phyloP scores from a whole-genome alignment of 1,140 invertebrate genomes.

The Steinernema feltiae region DNA sequence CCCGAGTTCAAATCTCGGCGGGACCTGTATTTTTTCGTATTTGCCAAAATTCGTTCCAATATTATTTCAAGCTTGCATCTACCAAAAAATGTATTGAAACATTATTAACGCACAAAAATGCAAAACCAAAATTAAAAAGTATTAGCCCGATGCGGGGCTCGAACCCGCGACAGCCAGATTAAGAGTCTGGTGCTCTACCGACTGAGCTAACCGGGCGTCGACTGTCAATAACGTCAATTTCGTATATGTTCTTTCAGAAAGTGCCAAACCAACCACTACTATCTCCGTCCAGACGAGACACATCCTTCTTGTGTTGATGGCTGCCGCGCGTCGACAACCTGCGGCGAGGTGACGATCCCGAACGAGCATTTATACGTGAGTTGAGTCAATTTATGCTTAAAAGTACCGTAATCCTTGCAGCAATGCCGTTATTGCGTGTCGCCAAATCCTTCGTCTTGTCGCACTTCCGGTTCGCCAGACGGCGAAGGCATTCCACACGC shows the following conservation, averaged over 20 bases:
- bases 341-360: constrained; percentile 51
- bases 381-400: constrained; percentile 13
- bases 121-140: too few relatives aligned
- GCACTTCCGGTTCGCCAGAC: constrained; percentile 39
- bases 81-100: too few relatives aligned
- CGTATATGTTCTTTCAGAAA: constrained; percentile 30
- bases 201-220: neutral
- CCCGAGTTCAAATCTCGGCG: constrained; percentile 42
- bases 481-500: constrained; percentile 71
- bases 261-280: constrained; percentile 39
- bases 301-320: constrained; percentile 38
- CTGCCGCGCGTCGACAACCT: constrained; percentile 45
- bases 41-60: neutral
- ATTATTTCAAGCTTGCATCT: neutral
- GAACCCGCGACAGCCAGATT: constrained; percentile 55
- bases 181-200: constrained; percentile 55
- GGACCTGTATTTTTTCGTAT: neutral
- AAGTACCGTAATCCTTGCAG: constrained; percentile 26
- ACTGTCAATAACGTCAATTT: too few relatives aligned
- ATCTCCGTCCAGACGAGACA: constrained; percentile 23
- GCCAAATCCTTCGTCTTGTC: constrained; percentile 40
- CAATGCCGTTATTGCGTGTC: constrained; percentile 39
- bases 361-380: constrained; percentile 49
- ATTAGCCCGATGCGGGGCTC: constrained; percentile 52
- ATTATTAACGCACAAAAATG: too few relatives aligned